Evolutionary conservation across 1,140 invertebrate genomes (phyloP), one percentile per base, ranked within the genome.

Genomic region (Choristoneura fumiferana): DNA sequence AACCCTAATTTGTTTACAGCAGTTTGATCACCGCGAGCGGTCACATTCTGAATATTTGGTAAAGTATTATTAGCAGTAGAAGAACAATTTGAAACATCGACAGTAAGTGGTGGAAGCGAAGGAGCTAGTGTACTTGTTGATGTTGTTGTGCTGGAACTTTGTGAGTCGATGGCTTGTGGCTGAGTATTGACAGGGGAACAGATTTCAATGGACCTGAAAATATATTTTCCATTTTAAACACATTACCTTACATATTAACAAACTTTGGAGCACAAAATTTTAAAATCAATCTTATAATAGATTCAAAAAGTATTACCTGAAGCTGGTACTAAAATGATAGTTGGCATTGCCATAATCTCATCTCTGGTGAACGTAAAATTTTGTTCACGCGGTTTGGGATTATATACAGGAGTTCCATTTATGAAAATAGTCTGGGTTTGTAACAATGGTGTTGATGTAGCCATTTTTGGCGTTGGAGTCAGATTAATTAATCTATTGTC

Each of bases 331-430:
- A 88, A 57, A 54, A 88, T 84, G 17, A 88, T 76, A 15, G 85
- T 88, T 12, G 85, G 85, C 85, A 88, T 88, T 8, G 85, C 82
- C 83, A 88, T 86, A 58, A 88, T 88, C 69, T 88, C 83, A 72
- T 85, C 84, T 65, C 78, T 78, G n/a, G 82, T 84, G 57, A 64
- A 88, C 34, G 60, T 81, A 8, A 60, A 57, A 10, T 57, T 52
- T 39, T 62, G 53, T 49, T 37, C 40, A 49, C 65, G 55, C 9
- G 57, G 38, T 18, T 65, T 67, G 8, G 76, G 63, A 54, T 69
- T 81, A 40, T 78, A 84, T 8, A 71, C 81, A 12, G 76, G 76
- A 12, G 76, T 81, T 0, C 84, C 84, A 65, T 88, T 87, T 43
- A 88, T 81, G 17, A 76, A 59, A 58, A 87, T 75, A 12, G 76